Conservation (phyloP, 2,797 vertebrate species). For the Epinephelus coioides region DNA sequence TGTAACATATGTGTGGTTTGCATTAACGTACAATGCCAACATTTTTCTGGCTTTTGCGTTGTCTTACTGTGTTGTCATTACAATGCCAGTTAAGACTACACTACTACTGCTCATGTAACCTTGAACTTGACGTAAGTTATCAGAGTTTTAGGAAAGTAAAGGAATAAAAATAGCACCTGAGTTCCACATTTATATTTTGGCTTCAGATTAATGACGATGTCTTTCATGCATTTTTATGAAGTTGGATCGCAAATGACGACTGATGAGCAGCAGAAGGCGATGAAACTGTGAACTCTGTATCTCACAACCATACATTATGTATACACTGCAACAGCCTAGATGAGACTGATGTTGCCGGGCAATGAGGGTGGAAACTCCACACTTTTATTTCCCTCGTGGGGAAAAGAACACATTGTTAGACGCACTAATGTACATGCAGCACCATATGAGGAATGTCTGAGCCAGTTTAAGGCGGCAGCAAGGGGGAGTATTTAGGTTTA, state of each 20-base stretch:
- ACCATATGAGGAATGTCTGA: neutral
- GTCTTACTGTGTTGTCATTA: neutral
- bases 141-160: neutral
- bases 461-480: slow-evolving; percentile 9
- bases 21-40: too few species aligned
- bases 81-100: neutral
- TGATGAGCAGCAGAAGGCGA: slow-evolving; percentile 18
- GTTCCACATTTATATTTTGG: slow-evolving; percentile 12
- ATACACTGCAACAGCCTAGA: slow-evolving; percentile 4
- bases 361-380: neutral
- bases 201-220: slow-evolving; percentile 27
- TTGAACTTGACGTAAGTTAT: neutral
- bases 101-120: neutral
- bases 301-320: slow-evolving; percentile 29
- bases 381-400: neutral
- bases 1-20: too few species aligned
- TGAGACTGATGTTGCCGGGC: neutral
- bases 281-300: neutral
- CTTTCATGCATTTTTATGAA: slow-evolving; percentile 33
- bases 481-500: neutral
- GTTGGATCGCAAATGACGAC: slow-evolving; percentile 19
- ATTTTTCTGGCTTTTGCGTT: too few species aligned
- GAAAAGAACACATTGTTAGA: neutral
- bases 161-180: slow-evolving; percentile 2
- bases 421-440: neutral